These are phyloP conservation scores for Biston betularia DNA, from an alignment of 2,888 invertebrate genomes.

Conservation along the genomic window DNA sequence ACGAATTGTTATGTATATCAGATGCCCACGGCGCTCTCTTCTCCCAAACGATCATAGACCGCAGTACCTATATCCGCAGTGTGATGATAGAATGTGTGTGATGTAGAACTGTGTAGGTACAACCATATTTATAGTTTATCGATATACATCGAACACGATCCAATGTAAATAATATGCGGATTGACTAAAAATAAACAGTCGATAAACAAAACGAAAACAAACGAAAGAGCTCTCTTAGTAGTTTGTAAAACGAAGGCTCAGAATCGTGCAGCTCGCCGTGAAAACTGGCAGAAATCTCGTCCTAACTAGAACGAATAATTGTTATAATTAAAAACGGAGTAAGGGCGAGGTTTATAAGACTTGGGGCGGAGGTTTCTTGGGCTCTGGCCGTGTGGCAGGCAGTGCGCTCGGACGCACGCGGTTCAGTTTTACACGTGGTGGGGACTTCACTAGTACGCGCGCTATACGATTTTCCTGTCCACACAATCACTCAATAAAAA, in stretches of 20 bases:
- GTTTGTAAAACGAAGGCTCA: conserved; percentile 1
- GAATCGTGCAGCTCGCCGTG: conserved; percentile 45
- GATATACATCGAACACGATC: conserved; percentile 51
- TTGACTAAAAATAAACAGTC: conserved; percentile 67
- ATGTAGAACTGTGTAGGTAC: conserved; percentile 12
- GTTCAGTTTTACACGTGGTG: conserved; percentile 10
- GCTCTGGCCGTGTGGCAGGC: conserved; percentile 56
- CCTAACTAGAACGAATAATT: conserved; percentile 77
- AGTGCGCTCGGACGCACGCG: conserved; percentile 60
- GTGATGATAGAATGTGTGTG: too few relatives aligned
- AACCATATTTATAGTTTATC: conserved; percentile 45
- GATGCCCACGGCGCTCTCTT: not conserved
- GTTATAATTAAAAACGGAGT: conserved; percentile 74
- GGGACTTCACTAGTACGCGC: conserved; percentile 3
- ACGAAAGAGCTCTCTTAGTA: not conserved
- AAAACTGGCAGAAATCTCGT: conserved; percentile 78
- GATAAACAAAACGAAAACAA: conserved; percentile 43
- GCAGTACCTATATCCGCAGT: conserved; percentile 5
- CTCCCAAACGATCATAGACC: not conserved
- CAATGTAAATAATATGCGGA: conserved; percentile 63
- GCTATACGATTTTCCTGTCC: not conserved
- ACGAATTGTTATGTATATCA: too few relatives aligned
- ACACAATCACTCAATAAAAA: conserved; percentile 8
- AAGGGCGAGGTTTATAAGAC: conserved; percentile 75
- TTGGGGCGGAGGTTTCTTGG: conserved; percentile 63